Base-by-base conservation (phyloP, 2,888 invertebrate genomes). In the Bellardia pandia region DNA sequence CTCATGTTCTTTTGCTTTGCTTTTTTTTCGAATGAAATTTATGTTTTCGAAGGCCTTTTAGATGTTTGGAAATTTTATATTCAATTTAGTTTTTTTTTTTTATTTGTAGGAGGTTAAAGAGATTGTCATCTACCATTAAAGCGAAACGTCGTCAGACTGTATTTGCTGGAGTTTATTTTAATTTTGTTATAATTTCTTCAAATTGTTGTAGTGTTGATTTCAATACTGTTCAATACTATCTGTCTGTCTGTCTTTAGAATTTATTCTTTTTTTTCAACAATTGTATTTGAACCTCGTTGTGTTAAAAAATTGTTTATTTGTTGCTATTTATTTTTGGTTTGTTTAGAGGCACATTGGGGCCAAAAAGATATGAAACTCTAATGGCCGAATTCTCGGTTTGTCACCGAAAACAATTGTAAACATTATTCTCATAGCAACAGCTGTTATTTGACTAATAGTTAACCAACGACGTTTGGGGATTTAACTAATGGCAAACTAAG, bases 61-160 rank as follows among this genome's bases (percentile, higher is more conserved):
- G 45, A 45, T 69, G 68, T 56, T 77, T 71, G 71, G 56, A 77
- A 64, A 71, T 71, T 76, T 71, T 77, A 56, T 77, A 64, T 71
- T 64, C 37, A 77, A 83, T 83, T 76, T 37, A 14, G n/a, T 48
- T 75, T 69, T 53, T 40, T 45, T 68, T 58, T 9, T 9, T 30
- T 45, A 16, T 76, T 77, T 81, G 56, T 51, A 78, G 30, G 40
- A 13, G 69, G 71, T 68, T 45, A 76, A 62, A 48, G 51, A 85
- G 87, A 87, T 87, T 87, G 85, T 81, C 85, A 87, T 87, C 87
- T 64, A 82, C 69, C 74, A 77, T 80, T 80, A 77, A 75, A 62
- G 58, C 23, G 30, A 71, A 72, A 71, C 71, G 72, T 71, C 53
- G 77, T 64, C 77, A 72, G 56, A 71, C 83, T 64, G 48, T 23